A percentile compares a stretch with the other conserved stretches of the same genome.
phyloP scores from a whole-genome alignment of 2,797 vertebrate genomes.

The Masticophis lateralis region DNA sequence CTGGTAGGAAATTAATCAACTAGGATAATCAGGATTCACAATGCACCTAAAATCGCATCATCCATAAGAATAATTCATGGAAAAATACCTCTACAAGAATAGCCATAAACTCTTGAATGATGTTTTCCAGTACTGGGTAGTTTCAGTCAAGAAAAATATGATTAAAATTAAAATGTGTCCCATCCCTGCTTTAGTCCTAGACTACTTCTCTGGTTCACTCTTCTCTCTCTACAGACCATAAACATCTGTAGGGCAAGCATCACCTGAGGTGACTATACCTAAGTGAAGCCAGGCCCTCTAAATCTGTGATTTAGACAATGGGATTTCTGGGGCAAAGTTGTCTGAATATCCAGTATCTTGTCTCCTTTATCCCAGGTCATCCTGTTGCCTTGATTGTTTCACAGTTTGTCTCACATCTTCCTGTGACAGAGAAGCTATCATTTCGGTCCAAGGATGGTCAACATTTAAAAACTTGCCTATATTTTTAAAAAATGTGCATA shows the following conservation, averaged over 20 bases:
- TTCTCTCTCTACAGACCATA: background rate
- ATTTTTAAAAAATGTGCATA: background rate
- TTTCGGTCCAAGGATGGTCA: constrained; percentile 11
- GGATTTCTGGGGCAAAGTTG: background rate
- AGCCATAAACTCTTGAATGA: background rate
- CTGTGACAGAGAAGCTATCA: background rate
- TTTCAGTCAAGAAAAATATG: background rate
- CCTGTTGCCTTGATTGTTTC: background rate
- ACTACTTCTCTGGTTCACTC: background rate
- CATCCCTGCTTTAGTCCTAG: background rate
- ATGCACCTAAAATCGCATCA: background rate
- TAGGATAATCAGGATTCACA: background rate
- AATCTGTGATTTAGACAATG: background rate
- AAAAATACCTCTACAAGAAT: background rate
- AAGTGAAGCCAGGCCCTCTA: background rate
- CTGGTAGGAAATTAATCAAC: background rate
- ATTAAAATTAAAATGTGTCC: background rate
- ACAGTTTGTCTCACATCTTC: background rate
- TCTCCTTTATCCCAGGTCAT: background rate
- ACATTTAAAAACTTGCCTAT: constrained; percentile 44
- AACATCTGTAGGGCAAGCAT: background rate
- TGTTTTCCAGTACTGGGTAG: background rate
- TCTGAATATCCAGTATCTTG: background rate
- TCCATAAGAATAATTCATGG: background rate
- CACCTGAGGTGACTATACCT: background rate